These are phyloP conservation scores for Sternotherus odoratus DNA, from an alignment of 2,797 vertebrate genomes.

Conservation along the genomic window DNA sequence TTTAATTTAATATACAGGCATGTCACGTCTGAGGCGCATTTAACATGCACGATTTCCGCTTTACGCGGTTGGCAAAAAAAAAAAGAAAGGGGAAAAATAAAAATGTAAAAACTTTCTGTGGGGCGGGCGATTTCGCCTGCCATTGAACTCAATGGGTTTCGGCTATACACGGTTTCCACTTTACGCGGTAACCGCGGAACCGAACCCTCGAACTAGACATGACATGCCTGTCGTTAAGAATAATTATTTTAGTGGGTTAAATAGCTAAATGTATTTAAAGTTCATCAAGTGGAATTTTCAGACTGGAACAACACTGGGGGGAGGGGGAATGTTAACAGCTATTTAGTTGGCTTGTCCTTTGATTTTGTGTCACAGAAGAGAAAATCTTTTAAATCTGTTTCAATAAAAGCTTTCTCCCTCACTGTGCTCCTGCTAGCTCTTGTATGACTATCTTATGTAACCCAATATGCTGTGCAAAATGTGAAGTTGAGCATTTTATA, in stretches of 20 bases:
- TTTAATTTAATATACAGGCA: not conserved
- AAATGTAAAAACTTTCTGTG: too few species aligned
- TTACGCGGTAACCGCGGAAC: too few species aligned
- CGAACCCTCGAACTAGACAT: too few species aligned
- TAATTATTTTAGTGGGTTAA: not conserved
- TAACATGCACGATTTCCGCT: too few species aligned
- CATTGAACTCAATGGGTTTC: too few species aligned
- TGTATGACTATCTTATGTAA: not conserved
- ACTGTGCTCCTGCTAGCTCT: not conserved
- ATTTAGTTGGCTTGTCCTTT: not conserved
- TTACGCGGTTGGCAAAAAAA: too few species aligned
- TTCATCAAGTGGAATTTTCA: not conserved
- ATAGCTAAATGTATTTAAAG: not conserved
- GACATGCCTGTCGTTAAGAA: too few species aligned
- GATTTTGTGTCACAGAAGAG: not conserved
- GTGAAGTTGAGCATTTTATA: accelerated
- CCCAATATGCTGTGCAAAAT: not conserved
- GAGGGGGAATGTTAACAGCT: not conserved
- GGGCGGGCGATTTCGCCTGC: too few species aligned
- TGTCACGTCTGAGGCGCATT: too few species aligned
- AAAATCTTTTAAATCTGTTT: not conserved
- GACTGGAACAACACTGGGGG: not conserved
- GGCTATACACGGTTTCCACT: too few species aligned
- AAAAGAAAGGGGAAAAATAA: too few species aligned
- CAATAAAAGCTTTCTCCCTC: conserved; percentile 59